Percentiles rank a stretch among this genome's conserved stretches.
Evolutionary conservation across 2,888 invertebrate genomes (phyloP).

Genomic region (Drosophila anomelani): DNA sequence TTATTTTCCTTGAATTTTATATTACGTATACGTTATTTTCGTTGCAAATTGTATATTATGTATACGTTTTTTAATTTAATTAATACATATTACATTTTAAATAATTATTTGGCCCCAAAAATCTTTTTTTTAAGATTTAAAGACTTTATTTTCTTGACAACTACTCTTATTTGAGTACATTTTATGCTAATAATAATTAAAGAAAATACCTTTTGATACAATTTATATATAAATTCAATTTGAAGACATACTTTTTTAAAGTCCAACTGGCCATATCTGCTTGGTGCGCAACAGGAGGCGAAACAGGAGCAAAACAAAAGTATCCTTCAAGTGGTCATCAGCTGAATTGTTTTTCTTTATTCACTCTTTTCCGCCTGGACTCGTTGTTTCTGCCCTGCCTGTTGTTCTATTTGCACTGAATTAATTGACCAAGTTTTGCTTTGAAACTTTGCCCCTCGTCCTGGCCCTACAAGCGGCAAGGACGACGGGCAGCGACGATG

Average conservation of each 20-base stretch:
- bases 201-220: too few species aligned
- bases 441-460: slow-evolving; percentile 35
- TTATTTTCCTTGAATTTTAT: neutral
- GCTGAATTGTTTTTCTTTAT: slow-evolving; percentile 32
- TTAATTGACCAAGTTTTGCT: slow-evolving; percentile 67
- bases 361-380: slow-evolving; percentile 14
- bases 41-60: neutral
- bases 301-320: slow-evolving; percentile 30
- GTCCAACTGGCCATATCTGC: neutral
- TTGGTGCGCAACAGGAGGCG: slow-evolving; percentile 46
- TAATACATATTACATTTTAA: neutral
- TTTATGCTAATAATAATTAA: neutral
- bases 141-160: neutral
- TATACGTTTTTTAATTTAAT: too few species aligned
- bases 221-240: neutral
- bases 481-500: neutral
- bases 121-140: neutral
- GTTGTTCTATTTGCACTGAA: slow-evolving; percentile 46
- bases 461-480: slow-evolving; percentile 13
- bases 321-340: slow-evolving; percentile 52
- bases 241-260: neutral
- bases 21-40: neutral
- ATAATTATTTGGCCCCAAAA: neutral
- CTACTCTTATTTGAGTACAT: too few species aligned
- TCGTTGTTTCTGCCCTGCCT: slow-evolving; percentile 14